These are phyloP conservation scores for Dioctria rufipes DNA, from an alignment of 2,888 invertebrate genomes.

Conservation along the genomic window DNA sequence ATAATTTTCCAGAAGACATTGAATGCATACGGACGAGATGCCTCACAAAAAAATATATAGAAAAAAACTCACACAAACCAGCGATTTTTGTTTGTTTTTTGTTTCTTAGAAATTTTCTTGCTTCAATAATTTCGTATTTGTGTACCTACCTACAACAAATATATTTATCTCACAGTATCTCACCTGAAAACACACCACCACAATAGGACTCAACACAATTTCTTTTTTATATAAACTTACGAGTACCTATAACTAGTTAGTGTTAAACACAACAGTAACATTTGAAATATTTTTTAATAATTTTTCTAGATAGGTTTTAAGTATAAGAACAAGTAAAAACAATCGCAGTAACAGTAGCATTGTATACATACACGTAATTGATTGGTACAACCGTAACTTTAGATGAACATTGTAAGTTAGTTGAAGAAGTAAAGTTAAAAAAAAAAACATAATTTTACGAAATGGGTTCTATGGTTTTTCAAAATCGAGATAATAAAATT, in stretches of 20 bases:
- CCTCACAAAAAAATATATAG: neutral
- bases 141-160: slow-evolving; percentile 12
- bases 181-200: too few relatives aligned
- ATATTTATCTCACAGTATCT: neutral
- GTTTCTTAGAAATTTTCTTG: neutral
- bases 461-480: slow-evolving; percentile 18
- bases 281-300: slow-evolving; percentile 5
- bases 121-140: slow-evolving; percentile 10
- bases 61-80: neutral
- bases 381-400: slow-evolving; percentile 36
- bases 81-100: neutral
- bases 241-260: neutral
- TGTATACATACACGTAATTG: slow-evolving; percentile 35
- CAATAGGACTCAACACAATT: slow-evolving; percentile 5
- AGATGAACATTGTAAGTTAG: slow-evolving; percentile 8
- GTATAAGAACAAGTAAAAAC: slow-evolving; percentile 31
- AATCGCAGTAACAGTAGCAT: slow-evolving; percentile 43
- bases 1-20: slow-evolving; percentile 9
- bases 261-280: slow-evolving; percentile 6
- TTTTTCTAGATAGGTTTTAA: slow-evolving; percentile 37
- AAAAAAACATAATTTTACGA: slow-evolving; percentile 34
- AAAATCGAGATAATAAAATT: slow-evolving; percentile 63
- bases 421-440: slow-evolving; percentile 31
- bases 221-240: neutral
- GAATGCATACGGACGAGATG: neutral